Base-by-base conservation (phyloP, 2,888 invertebrate species). In the Yponomeuta sedellus region DNA sequence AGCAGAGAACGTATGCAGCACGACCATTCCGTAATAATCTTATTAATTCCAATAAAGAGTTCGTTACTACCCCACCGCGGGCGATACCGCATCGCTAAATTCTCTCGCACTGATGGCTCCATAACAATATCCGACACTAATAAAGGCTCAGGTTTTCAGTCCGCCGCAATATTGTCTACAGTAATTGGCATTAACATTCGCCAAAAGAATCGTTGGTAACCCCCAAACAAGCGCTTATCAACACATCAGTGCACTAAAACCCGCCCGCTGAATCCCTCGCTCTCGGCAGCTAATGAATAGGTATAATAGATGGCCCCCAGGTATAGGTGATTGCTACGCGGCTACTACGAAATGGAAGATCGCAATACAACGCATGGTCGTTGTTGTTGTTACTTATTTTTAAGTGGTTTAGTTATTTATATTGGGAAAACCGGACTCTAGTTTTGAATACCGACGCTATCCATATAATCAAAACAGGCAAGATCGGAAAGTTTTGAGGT, bases 61-160 rank as follows among this genome's bases (percentile, higher is more conserved):
- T 19, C 59, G 40, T 62, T 19, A 34, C 40, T 44, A 11, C 44
- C 40, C 59, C 11, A 12, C 63, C 63, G 25, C 64, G n/a, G 57
- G 64, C 57, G 19, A 25, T 34, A 28, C 20, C 19, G 25, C 12
- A 25, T 62, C 56, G 57, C 64, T 20, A 56, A 64, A 39, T 56
- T 56, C 65, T 20, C 34, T 34, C 19, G 77, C 82, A 72, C 79
- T 79, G 81, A 72, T 77, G 83, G 74, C 71, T 79, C 73, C 77
- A 78, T 82, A 88, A 90, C 89, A 89, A 88, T 87, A 88, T 87
- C 86, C 79, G 86, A 83, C 85, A 83, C 79, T 88, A 88, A 90
- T 90, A 88, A 86, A 85, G 77, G 81, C 78, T 82, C 85, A 85
- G 87, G 87, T 86, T 85, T 88, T 84, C 82, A 81, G 71, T 77